phyloP scores from a whole-genome alignment of 2,888 invertebrate genomes.

The Toxonevra muliebris region DNA sequence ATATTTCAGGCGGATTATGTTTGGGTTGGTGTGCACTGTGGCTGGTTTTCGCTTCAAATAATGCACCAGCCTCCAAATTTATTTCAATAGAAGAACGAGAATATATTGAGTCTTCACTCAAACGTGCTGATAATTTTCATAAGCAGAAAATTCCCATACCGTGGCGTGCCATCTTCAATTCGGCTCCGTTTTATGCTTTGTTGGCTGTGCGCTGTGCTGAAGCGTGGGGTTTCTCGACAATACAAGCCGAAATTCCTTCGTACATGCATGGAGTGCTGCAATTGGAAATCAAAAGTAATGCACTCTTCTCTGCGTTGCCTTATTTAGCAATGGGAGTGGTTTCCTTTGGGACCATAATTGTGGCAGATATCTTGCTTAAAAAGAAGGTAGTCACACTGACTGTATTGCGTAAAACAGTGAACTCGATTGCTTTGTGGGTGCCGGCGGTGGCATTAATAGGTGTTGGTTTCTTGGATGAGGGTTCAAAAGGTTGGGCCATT shows the following conservation, averaged over 20 bases:
- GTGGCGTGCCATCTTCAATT: constrained; percentile 72
- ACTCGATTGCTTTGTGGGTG: constrained; percentile 62
- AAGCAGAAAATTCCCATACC: constrained; percentile 67
- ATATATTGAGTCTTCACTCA: constrained; percentile 69
- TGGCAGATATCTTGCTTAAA: constrained; percentile 65
- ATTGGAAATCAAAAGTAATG: constrained; percentile 70
- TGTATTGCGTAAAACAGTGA: constrained; percentile 53
- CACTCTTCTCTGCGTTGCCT: constrained; percentile 67
- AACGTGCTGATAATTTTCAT: constrained; percentile 33
- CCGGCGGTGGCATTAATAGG: constrained; percentile 68
- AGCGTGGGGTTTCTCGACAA: constrained; percentile 76
- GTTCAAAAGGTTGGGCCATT: constrained; percentile 63
- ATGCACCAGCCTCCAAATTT: constrained; percentile 67
- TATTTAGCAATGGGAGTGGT: constrained; percentile 65
- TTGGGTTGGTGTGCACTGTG: constrained; percentile 68
- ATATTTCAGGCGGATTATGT: constrained; percentile 68
- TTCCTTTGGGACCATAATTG: constrained; percentile 63
- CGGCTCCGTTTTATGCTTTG: constrained; percentile 70
- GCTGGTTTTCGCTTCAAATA: constrained; percentile 69
- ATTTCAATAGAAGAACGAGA: constrained; percentile 69
- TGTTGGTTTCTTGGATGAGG: constrained; percentile 65
- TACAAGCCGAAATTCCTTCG: constrained; percentile 72
- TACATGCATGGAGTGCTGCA: constrained; percentile 72
- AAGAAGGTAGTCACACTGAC: constrained; percentile 60
- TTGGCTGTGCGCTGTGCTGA: constrained; percentile 71